phyloP scores from a whole-genome alignment of 2,888 invertebrate genomes.

The Aphrophora alni region DNA sequence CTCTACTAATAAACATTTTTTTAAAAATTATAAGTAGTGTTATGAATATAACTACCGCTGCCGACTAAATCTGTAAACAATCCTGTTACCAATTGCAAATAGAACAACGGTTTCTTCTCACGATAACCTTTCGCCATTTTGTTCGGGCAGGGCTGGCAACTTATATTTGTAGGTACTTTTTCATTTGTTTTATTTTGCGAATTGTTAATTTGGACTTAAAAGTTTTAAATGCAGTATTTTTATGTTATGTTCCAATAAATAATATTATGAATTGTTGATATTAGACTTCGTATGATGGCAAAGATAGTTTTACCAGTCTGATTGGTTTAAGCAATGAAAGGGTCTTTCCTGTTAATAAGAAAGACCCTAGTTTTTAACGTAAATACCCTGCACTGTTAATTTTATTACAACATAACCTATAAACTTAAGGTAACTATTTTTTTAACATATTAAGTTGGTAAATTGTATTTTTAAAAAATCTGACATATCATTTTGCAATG shows the following conservation, averaged over 20 bases:
- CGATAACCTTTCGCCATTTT: slow-evolving; percentile 46
- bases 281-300: neutral
- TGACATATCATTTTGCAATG: neutral
- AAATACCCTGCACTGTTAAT: neutral
- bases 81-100: neutral
- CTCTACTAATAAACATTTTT: no score
- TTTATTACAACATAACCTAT: slow-evolving; percentile 3
- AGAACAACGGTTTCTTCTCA: neutral
- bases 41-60: neutral
- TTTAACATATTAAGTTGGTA: neutral
- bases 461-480: neutral
- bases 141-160: slow-evolving; percentile 50
- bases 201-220: slow-evolving; percentile 17
- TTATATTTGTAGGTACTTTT: slow-evolving; percentile 39
- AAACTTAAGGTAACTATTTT: neutral
- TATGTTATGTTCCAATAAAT: neutral
- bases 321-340: neutral
- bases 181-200: slow-evolving; percentile 26
- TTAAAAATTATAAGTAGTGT: no score
- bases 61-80: neutral
- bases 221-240: slow-evolving; percentile 24
- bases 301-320: neutral
- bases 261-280: neutral
- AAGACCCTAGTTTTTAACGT: slow-evolving; percentile 2
- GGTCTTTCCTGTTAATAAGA: neutral